Base-by-base conservation (phyloP, 1,140 invertebrate genomes). In the Linepithema humile region DNA sequence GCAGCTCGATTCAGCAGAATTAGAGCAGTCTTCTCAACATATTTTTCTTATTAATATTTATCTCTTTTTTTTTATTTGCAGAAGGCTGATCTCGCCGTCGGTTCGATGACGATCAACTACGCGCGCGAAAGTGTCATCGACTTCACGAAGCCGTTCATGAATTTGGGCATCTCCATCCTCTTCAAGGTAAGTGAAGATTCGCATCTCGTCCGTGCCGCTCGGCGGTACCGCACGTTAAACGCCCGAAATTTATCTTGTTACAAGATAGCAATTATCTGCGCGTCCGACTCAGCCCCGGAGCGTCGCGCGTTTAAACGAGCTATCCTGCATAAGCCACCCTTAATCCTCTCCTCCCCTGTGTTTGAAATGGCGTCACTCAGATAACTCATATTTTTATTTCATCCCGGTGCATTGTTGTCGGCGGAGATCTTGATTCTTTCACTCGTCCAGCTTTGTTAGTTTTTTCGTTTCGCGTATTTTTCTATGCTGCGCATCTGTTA, bases 131-230 rank as follows among this genome's bases (percentile, higher is more conserved):
- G 96, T 91, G 97, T 97, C n/a, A 98, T 98, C 82, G 98, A 98
- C 94, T 98, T 98, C 93, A 98, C 98, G 1, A 98, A 98, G 92
- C 97, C 97, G 15, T 98, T 98, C 93, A 97, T 98, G 97, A 97
- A 97, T 91, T 95, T 98, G 3, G 97, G 97, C 35, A 97, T 98
- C 89, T 96, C 96, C 83, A 98, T 98, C 86, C 94, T 98, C 26
- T 98, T 97, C 90, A 97, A 96, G 95, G 96, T 95, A 95, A 92
- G 88, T 53, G 32, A 35, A 6, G 32, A 45, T 6, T 17, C n/a
- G n/a, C n/a, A n/a, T 17, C 0, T 4, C 40, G 26, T n/a, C 55
- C 40, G 10, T 9, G n/a, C n/a, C 10, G 9, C 15, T 40, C 15
- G 32, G 0, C 15, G n/a, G 9, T 2, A n/a, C 26, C 17, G 64